phyloP scores from a whole-genome alignment of 2,797 vertebrate species.

The Podargus strigoides region DNA sequence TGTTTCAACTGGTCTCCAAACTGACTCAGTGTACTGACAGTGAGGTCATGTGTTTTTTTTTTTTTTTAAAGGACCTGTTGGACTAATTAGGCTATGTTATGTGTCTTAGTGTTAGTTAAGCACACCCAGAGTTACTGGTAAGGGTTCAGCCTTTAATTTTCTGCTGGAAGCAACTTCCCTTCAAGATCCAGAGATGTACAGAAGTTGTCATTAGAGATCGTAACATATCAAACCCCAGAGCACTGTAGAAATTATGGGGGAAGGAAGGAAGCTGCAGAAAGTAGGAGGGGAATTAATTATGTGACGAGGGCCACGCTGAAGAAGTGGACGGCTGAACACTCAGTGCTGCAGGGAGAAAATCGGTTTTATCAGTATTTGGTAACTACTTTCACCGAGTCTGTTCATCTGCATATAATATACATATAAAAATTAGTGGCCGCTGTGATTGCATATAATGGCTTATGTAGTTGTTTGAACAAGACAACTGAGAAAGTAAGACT shows the following conservation, averaged over 20 bases:
- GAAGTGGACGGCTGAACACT: not conserved
- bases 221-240: conserved; percentile 37
- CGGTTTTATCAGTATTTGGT: not conserved
- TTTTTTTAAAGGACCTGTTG: not conserved
- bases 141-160: conserved; percentile 57
- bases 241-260: conserved; percentile 24
- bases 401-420: not conserved
- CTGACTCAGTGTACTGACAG: conserved; percentile 27
- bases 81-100: conserved; percentile 40
- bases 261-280: conserved; percentile 43
- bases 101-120: conserved; percentile 54
- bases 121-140: conserved; percentile 38
- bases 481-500: not conserved
- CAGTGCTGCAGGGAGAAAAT: not conserved
- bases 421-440: not conserved
- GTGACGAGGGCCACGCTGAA: not conserved
- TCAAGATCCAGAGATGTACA: conserved; percentile 15
- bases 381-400: not conserved
- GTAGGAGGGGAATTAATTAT: conserved; percentile 2
- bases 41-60: not conserved
- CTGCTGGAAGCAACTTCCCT: conserved; percentile 56
- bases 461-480: not conserved
- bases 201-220: conserved; percentile 52
- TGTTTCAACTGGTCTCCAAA: conserved; percentile 42
- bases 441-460: not conserved